phyloP scores from a whole-genome alignment of 2,113 vertebrate genomes.

The Chaetura pelagica region DNA sequence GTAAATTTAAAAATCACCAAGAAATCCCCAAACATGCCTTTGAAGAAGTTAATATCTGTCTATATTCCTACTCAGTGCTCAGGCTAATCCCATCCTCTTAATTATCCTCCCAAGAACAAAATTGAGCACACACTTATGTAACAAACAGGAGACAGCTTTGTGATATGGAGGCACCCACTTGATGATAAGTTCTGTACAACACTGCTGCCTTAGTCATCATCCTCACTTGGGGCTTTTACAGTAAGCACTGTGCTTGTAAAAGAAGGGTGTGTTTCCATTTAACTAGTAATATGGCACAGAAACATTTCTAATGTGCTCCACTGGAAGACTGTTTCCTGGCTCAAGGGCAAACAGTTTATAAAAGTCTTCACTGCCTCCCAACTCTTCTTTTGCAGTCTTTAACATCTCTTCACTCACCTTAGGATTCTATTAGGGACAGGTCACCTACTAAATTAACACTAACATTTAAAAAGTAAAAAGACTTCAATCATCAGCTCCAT shows the following conservation, averaged over 20 bases:
- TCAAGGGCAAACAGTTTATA: slow-evolving; percentile 26
- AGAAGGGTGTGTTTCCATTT: slow-evolving; percentile 29
- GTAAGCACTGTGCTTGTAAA: not conserved
- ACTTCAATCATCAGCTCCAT: slow-evolving; percentile 15
- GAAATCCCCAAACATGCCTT: not conserved
- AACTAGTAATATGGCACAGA: not conserved
- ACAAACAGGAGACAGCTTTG: not conserved
- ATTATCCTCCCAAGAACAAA: not conserved
- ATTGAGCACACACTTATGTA: not conserved
- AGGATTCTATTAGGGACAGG: not conserved
- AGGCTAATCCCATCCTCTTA: not conserved
- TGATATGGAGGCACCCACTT: slow-evolving; percentile 15
- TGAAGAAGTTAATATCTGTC: not conserved
- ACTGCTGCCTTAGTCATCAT: not conserved
- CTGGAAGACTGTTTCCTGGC: slow-evolving; percentile 12
- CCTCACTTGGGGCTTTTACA: not conserved
- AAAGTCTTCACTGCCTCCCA: not conserved
- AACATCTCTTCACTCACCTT: not conserved
- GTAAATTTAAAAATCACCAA: not conserved
- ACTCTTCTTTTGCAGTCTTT: not conserved
- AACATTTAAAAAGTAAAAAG: slow-evolving; percentile 9
- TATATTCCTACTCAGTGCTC: not conserved
- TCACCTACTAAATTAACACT: not conserved
- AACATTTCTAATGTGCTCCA: not conserved
- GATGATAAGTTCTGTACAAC: slow-evolving; percentile 25